These are phyloP conservation scores for Cabera pusaria DNA, from an alignment of 2,888 invertebrate genomes.

Conservation along the genomic window DNA sequence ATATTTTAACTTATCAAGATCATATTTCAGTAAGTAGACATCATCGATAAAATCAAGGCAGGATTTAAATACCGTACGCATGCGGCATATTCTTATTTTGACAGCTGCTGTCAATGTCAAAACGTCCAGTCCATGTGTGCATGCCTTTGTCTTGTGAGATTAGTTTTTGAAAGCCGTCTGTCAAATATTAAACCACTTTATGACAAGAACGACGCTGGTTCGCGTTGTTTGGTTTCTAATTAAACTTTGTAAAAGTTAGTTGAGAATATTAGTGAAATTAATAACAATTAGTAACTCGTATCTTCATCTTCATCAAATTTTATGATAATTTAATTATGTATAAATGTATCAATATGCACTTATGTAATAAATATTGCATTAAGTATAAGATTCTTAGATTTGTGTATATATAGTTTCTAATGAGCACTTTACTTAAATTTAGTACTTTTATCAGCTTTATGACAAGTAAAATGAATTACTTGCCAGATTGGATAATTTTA, in stretches of 20 bases:
- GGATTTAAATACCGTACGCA: slow-evolving; percentile 33
- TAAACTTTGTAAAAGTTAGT: too few species aligned
- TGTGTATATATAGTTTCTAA: too few species aligned
- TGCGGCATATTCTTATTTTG: slow-evolving; percentile 34
- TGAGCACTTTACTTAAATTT: too few species aligned
- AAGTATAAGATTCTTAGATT: too few species aligned
- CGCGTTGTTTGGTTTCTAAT: too few species aligned
- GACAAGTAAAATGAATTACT: not conserved
- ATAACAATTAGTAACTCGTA: too few species aligned
- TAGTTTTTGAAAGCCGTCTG: slow-evolving; percentile 17
- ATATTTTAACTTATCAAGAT: slow-evolving; percentile 20
- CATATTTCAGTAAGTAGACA: slow-evolving; percentile 22
- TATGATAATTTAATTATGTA: too few species aligned
- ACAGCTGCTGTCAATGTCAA: slow-evolving; percentile 37
- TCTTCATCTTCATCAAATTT: too few species aligned
- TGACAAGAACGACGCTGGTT: too few species aligned
- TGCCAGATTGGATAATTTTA: slow-evolving; percentile 15
- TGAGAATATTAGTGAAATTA: too few species aligned
- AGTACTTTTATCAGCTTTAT: not conserved
- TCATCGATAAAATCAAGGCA: slow-evolving; percentile 26
- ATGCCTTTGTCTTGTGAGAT: slow-evolving; percentile 28
- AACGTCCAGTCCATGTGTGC: slow-evolving; percentile 25
- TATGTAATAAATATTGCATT: too few species aligned
- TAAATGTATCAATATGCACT: too few species aligned
- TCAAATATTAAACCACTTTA: slow-evolving; percentile 12